These are phyloP conservation scores for Corythaeola cristata DNA, from an alignment of 2,113 vertebrate genomes.

Conservation along the genomic window DNA sequence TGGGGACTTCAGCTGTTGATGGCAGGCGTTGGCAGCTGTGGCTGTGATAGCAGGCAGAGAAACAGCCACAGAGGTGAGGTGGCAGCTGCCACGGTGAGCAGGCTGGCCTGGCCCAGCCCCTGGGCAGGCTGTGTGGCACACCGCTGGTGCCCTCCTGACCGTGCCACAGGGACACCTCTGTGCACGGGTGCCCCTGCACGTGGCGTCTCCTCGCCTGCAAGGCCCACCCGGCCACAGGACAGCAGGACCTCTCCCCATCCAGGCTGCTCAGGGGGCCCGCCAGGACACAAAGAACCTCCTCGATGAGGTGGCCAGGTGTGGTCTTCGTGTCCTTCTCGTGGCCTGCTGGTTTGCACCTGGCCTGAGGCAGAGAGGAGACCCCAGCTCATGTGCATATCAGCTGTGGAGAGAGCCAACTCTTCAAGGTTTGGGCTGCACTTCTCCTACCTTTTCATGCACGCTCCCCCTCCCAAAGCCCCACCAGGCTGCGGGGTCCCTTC, in stretches of 20 bases:
- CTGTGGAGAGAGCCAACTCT: fast-evolving
- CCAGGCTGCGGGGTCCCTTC: background rate
- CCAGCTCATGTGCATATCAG: fast-evolving
- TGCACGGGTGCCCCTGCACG: background rate
- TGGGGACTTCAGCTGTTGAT: background rate
- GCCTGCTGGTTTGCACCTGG: background rate
- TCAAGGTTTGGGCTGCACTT: background rate
- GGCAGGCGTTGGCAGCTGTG: background rate
- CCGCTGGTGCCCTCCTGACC: fast-evolving
- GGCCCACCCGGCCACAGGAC: background rate
- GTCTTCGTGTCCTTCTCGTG: background rate
- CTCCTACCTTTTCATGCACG: background rate
- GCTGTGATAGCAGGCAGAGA: background rate
- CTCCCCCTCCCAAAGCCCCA: background rate
- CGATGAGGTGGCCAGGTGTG: background rate
- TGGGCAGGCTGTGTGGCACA: background rate
- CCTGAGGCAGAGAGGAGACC: background rate
- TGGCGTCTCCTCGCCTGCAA: background rate
- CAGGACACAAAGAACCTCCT: background rate
- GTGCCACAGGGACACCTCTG: background rate
- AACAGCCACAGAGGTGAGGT: background rate
- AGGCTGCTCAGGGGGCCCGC: background rate
- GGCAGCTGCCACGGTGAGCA: background rate
- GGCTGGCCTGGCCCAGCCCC: background rate
- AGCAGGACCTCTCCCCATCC: background rate